Conservation (phyloP, 2,113 vertebrate species). For the Phycodurus eques region DNA sequence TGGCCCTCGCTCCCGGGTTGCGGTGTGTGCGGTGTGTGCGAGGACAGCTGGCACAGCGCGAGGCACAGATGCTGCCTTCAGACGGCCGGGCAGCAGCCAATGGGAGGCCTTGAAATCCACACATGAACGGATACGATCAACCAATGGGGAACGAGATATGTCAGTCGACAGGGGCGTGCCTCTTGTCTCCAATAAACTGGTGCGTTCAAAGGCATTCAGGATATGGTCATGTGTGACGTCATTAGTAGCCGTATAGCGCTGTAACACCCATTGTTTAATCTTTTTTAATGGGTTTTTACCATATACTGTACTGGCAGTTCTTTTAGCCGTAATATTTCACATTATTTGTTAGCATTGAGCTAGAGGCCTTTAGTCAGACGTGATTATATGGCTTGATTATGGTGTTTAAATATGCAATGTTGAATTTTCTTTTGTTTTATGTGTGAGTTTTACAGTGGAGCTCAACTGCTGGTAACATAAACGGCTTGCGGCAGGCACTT, state of each 20-base stretch:
- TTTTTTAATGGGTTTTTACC: too few relatives aligned
- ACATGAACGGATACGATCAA: not conserved
- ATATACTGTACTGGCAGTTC: too few relatives aligned
- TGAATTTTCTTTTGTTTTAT: too few relatives aligned
- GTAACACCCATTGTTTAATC: too few relatives aligned
- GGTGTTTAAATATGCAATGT: too few relatives aligned
- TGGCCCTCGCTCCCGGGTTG: slow-evolving; percentile 20
- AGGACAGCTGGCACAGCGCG: slow-evolving; percentile 59
- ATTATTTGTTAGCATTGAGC: too few relatives aligned
- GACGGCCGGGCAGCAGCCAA: slow-evolving; percentile 2
- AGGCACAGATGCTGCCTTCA: slow-evolving; percentile 52
- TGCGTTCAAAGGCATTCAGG: slow-evolving; percentile 34
- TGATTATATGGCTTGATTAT: too few relatives aligned
- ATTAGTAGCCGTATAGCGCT: not conserved
- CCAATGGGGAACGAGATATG: slow-evolving; percentile 45
- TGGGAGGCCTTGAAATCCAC: not conserved
- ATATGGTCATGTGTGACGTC: not conserved
- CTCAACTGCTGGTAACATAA: too few relatives aligned
- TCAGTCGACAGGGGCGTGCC: slow-evolving; percentile 43
- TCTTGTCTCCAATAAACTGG: slow-evolving; percentile 19
- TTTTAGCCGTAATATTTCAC: too few relatives aligned
- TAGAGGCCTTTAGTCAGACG: too few relatives aligned
- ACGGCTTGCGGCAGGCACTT: too few relatives aligned
- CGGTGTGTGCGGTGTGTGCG: slow-evolving; percentile 40
- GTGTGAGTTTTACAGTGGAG: too few relatives aligned